phyloP scores from a whole-genome alignment of 2,113 vertebrate species.

The Neolamprologus brichardi region DNA sequence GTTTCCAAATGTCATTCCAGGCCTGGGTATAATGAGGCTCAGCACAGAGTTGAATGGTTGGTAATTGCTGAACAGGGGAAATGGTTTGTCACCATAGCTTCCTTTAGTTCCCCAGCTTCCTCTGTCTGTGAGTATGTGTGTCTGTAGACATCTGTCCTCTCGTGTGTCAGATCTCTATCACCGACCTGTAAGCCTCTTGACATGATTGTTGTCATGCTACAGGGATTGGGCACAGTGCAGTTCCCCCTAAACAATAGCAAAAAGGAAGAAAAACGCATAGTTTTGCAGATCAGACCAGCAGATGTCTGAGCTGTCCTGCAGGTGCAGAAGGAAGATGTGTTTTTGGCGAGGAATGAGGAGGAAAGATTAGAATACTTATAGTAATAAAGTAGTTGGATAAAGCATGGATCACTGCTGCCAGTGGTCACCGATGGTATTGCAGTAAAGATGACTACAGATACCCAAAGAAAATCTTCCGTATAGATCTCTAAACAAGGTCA shows the following conservation, averaged over 20 bases:
- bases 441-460: not conserved
- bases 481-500: not conserved
- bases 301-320: slow-evolving; percentile 9
- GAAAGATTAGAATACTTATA: not conserved
- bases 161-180: not conserved
- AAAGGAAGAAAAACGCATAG: not conserved
- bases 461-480: not conserved
- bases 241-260: not conserved
- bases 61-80: slow-evolving; percentile 61
- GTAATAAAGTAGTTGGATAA: not conserved
- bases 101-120: slow-evolving; percentile 45
- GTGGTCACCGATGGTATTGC: not conserved
- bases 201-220: not conserved
- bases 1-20: slow-evolving; percentile 66
- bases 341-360: not conserved
- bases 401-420: not conserved
- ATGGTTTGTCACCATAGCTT: slow-evolving; percentile 63
- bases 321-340: not conserved
- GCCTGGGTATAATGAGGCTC: slow-evolving; percentile 54
- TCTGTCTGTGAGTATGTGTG: not conserved
- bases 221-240: not conserved
- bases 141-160: slow-evolving; percentile 7
- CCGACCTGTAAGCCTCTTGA: not conserved
- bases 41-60: slow-evolving; percentile 35
- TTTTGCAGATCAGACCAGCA: not conserved